These are phyloP conservation scores for Drosophila limbata DNA, from an alignment of 2,888 invertebrate species.

Conservation along the genomic window DNA sequence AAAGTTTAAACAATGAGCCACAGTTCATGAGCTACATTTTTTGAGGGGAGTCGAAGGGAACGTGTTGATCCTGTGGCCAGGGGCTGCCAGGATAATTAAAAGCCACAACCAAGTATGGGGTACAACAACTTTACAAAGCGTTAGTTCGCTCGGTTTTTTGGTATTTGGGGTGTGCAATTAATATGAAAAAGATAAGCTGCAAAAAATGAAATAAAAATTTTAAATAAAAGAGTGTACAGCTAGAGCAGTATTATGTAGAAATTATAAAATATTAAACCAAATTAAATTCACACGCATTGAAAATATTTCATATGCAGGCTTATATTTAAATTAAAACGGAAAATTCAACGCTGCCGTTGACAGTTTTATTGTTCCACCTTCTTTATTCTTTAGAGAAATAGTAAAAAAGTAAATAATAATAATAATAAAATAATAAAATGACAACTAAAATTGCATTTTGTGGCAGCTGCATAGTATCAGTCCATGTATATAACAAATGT, in stretches of 20 bases:
- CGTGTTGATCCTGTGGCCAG: conserved; percentile 33
- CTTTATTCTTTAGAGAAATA: conserved; percentile 1
- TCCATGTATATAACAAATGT: conserved; percentile 27
- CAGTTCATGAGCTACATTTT: conserved; percentile 77
- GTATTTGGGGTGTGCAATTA: conserved; percentile 49
- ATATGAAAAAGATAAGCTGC: conserved; percentile 62
- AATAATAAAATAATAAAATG: conserved; percentile 33
- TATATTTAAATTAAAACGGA: conserved; percentile 61
- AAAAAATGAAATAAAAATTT: conserved; percentile 45
- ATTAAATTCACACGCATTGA: conserved; percentile 41
- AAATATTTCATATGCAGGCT: conserved; percentile 38
- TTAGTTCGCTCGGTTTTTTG: conserved; percentile 22
- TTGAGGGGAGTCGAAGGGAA: conserved; percentile 17
- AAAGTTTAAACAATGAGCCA: conserved; percentile 76
- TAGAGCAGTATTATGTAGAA: conserved; percentile 44
- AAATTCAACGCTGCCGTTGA: conserved; percentile 68
- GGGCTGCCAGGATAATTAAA: conserved; percentile 73
- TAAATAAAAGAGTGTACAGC: conserved; percentile 22
- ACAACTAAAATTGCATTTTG: conserved; percentile 65
- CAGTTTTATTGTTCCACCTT: conserved; percentile 70
- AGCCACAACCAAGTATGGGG: conserved; percentile 56
- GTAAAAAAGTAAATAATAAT: neutral
- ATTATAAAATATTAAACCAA: conserved; percentile 64
- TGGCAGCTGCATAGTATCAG: conserved; percentile 49
- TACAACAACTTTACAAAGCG: conserved; percentile 48